These are phyloP conservation scores for Anableps anableps DNA, from an alignment of 2,797 vertebrate genomes.

Conservation along the genomic window DNA sequence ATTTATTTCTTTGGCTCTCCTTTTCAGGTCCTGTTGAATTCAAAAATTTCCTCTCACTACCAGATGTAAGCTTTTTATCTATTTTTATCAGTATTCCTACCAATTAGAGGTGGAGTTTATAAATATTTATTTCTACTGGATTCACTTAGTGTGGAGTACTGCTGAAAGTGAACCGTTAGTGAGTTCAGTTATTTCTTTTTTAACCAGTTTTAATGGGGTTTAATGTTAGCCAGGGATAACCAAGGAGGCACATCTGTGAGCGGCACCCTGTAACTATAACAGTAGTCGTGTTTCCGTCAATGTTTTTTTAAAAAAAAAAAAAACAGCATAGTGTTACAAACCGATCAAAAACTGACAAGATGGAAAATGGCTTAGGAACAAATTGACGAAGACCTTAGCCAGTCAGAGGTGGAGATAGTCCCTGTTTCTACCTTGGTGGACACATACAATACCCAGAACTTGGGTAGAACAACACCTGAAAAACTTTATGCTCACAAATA, in stretches of 20 bases:
- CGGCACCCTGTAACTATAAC: too few relatives aligned
- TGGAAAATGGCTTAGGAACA: too few relatives aligned
- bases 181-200: too few relatives aligned
- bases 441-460: not conserved
- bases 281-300: too few relatives aligned
- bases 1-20: not conserved
- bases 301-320: too few relatives aligned
- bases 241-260: too few relatives aligned
- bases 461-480: not conserved
- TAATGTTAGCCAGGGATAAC: too few relatives aligned
- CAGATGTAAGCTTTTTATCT: not conserved
- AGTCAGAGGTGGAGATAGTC: not conserved
- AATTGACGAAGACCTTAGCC: not conserved
- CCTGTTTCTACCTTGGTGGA: not conserved
- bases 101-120: not conserved
- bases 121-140: not conserved
- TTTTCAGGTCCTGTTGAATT: not conserved
- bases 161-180: not conserved
- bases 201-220: too few relatives aligned
- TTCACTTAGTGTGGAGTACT: not conserved
- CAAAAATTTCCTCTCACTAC: too few relatives aligned
- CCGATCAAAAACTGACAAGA: too few relatives aligned
- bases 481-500: constrained; percentile 3
- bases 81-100: not conserved
- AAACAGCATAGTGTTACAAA: too few relatives aligned